These are phyloP conservation scores for Zaprionus capensis DNA, from an alignment of 1,140 invertebrate species.

Conservation along the genomic window DNA sequence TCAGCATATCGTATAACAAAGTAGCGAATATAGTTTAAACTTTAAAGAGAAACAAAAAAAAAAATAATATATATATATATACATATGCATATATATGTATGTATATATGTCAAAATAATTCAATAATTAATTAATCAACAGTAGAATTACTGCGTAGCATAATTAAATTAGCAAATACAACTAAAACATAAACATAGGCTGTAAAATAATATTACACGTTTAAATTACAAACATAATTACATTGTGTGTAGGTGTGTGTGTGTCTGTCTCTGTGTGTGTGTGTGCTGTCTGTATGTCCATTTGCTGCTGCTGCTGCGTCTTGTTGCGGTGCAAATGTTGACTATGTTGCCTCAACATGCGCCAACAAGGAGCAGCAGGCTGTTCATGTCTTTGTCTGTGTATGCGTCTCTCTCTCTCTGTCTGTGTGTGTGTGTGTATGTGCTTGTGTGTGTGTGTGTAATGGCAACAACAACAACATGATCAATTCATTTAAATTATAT, in stretches of 20 bases:
- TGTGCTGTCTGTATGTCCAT: neutral
- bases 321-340: conserved; percentile 23
- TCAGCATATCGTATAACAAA: conserved; percentile 37
- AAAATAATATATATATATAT: conserved; percentile 3
- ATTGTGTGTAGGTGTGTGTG: conserved; percentile 50
- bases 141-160: conserved; percentile 43
- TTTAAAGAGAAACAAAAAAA: conserved; percentile 13
- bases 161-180: conserved; percentile 73
- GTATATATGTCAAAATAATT: conserved; percentile 30
- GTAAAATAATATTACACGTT: conserved; percentile 76
- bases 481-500: conserved; percentile 27
- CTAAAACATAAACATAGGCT: conserved; percentile 68
- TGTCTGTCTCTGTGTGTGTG: conserved; percentile 3
- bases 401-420: neutral
- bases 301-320: conserved; percentile 15
- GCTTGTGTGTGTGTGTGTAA: conserved; percentile 14
- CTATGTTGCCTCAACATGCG: conserved; percentile 8
- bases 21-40: conserved; percentile 10
- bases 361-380: conserved; percentile 23
- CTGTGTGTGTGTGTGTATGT: conserved; percentile 5
- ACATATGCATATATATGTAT: neutral
- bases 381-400: conserved; percentile 12
- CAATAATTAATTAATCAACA: conserved; percentile 42
- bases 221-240: conserved; percentile 82
- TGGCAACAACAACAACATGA: conserved; percentile 37